A percentile compares a stretch with the other conserved stretches of the same genome.
Evolutionary conservation across 2,888 invertebrate species (phyloP).

Genomic region (Spicauda simplicius): DNA sequence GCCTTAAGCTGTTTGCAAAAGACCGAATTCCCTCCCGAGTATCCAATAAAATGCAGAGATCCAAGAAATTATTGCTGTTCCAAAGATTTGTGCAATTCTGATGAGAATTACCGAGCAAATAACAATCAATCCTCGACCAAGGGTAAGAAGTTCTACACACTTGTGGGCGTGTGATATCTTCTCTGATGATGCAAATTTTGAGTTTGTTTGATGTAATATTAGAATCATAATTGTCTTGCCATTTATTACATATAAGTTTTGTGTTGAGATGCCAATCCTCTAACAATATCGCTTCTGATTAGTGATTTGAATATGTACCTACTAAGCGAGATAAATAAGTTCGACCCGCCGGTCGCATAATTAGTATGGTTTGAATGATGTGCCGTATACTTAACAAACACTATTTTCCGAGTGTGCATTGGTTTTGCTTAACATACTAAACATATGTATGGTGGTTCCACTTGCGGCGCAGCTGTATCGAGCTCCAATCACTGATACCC

Average conservation of each 20-base stretch:
- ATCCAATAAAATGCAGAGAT: conserved; percentile 72
- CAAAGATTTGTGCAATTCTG: conserved; percentile 75
- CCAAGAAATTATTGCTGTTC: conserved; percentile 75
- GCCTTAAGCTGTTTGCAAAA: conserved; percentile 85
- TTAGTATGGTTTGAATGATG: conserved; percentile 78
- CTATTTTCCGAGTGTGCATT: conserved; percentile 81
- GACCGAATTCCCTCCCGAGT: conserved; percentile 83
- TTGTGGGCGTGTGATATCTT: conserved; percentile 69
- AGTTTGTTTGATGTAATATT: conserved; percentile 80
- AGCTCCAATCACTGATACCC: conserved; percentile 89
- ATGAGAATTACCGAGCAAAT: conserved; percentile 65
- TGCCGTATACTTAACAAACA: conserved; percentile 74
- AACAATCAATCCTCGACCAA: conserved; percentile 62
- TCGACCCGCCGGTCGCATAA: conserved; percentile 51
- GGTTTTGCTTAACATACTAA: conserved; percentile 86
- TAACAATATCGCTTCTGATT: conserved; percentile 81
- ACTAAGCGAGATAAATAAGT: conserved; percentile 67
- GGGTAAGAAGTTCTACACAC: conserved; percentile 73
- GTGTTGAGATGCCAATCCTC: conserved; percentile 81
- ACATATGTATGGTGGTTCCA: conserved; percentile 83
- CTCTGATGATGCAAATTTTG: conserved; percentile 71
- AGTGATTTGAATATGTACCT: conserved; percentile 78
- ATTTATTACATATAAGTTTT: conserved; percentile 72
- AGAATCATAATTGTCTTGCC: conserved; percentile 76
- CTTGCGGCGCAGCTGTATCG: conserved; percentile 90